Percentiles rank a stretch among this genome's conserved stretches.
These are phyloP conservation scores for Sminthurides bifidus DNA, from an alignment of 1,140 invertebrate species.

Conservation along the genomic window DNA sequence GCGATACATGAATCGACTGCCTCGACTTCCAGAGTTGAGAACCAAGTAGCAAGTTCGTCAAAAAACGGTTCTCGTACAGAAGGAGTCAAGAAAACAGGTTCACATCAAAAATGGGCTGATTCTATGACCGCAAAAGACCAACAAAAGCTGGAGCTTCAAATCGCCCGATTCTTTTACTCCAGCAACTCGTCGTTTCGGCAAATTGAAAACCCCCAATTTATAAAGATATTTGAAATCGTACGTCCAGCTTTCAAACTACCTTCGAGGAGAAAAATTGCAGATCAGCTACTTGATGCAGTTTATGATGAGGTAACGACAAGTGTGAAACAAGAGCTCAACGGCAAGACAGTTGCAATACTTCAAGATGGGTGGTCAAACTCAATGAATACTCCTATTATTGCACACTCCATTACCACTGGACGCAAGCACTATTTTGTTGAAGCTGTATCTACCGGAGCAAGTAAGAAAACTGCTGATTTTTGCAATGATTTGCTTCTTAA, in stretches of 20 bases:
- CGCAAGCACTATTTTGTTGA: background rate
- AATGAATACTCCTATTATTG: constrained; percentile 9
- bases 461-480: constrained; percentile 5
- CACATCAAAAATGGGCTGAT: background rate
- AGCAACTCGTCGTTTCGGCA: constrained; percentile 7
- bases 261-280: background rate
- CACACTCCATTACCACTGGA: background rate
- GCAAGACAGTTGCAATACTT: constrained; percentile 3
- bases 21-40: too few relatives aligned
- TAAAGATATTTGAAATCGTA: background rate
- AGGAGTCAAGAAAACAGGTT: background rate
- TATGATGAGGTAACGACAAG: too few relatives aligned
- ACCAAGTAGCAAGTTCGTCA: background rate
- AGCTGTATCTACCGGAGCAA: background rate
- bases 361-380: constrained; percentile 16
- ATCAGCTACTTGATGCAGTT: background rate
- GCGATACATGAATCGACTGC: too few relatives aligned
- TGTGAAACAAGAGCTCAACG: background rate
- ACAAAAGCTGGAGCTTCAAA: background rate
- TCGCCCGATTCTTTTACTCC: constrained; percentile 3
- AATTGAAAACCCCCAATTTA: background rate
- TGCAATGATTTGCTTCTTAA: constrained; percentile 3
- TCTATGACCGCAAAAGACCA: background rate
- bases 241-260: constrained; percentile 8
- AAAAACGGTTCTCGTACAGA: background rate